phyloP scores from a whole-genome alignment of 2,113 vertebrate species.

The Chloroceryle aenea region DNA sequence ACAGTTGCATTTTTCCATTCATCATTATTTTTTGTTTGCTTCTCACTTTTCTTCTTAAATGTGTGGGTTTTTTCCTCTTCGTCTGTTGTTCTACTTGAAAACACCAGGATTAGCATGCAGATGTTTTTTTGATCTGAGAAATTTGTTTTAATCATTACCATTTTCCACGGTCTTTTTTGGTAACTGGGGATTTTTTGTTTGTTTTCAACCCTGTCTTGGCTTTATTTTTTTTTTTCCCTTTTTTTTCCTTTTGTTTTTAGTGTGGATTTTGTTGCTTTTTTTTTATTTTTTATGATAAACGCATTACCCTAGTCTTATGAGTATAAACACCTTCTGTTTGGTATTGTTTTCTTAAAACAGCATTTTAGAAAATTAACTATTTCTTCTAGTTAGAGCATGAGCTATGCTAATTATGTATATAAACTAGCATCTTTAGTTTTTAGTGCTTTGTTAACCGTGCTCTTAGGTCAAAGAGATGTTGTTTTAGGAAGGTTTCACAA shows the following conservation, averaged over 20 bases:
- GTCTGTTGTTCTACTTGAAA: constrained; percentile 66
- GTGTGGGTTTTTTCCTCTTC: constrained; percentile 12
- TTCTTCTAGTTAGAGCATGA: neutral
- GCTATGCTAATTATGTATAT: neutral
- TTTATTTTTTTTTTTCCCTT: neutral
- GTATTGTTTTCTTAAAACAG: neutral
- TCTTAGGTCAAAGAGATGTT: neutral
- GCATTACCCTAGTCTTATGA: neutral
- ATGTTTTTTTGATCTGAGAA: constrained; percentile 60
- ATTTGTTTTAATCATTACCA: constrained; percentile 21
- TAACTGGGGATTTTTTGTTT: constrained; percentile 35
- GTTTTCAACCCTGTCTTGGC: neutral
- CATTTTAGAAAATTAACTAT: constrained; percentile 10
- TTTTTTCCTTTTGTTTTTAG: too few relatives aligned
- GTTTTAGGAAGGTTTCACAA: neutral
- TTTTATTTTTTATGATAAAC: constrained; percentile 13
- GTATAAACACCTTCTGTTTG: constrained; percentile 48
- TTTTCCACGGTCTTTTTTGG: constrained; percentile 47
- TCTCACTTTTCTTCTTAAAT: constrained; percentile 47
- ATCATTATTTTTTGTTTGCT: constrained; percentile 53
- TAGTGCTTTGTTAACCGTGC: neutral
- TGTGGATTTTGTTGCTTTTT: neutral
- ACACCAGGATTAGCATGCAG: constrained; percentile 67
- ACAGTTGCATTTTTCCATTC: constrained; percentile 29
- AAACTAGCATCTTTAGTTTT: neutral